Conservation (phyloP, 2,797 vertebrate species). For the Parauchenoglanis ngamensis region DNA sequence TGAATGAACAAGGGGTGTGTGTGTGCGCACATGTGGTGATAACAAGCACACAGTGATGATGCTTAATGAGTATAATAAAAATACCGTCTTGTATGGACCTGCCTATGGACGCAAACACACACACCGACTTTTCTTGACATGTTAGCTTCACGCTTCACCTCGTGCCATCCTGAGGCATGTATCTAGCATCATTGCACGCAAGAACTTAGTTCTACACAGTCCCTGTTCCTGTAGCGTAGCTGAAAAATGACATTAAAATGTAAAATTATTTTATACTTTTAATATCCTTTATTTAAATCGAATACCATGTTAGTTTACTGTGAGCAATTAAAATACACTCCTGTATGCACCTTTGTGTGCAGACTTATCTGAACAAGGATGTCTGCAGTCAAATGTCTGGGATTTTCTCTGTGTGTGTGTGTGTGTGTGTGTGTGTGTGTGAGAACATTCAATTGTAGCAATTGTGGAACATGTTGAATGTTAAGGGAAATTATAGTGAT, state of each 20-base stretch:
- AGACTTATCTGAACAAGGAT: not conserved
- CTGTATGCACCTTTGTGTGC: not conserved
- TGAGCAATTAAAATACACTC: not conserved
- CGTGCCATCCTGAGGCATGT: conserved; percentile 19
- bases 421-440: not conserved
- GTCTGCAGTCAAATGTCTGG: not conserved
- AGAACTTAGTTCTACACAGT: not conserved
- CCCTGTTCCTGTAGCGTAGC: not conserved
- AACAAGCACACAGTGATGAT: not conserved
- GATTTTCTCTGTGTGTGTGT: not conserved
- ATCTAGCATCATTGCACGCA: not conserved
- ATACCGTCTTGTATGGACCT: conserved; percentile 15
- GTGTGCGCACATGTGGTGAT: not conserved
- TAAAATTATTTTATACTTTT: not conserved
- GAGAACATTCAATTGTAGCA: not conserved
- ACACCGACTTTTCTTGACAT: conserved; percentile 20
- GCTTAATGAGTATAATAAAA: conserved; percentile 11
- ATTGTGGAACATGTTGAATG: not conserved
- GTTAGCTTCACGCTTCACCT: conserved; percentile 31
- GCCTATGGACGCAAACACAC: conserved; percentile 3
- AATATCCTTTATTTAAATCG: not conserved
- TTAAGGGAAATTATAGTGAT: not conserved
- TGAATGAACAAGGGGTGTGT: conserved; percentile 41
- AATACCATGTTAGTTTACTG: not conserved
- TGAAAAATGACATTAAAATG: not conserved